These are phyloP conservation scores for Aplidium turbinatum DNA, from an alignment of 23 tunicate genomes.

Conservation along the genomic window DNA sequence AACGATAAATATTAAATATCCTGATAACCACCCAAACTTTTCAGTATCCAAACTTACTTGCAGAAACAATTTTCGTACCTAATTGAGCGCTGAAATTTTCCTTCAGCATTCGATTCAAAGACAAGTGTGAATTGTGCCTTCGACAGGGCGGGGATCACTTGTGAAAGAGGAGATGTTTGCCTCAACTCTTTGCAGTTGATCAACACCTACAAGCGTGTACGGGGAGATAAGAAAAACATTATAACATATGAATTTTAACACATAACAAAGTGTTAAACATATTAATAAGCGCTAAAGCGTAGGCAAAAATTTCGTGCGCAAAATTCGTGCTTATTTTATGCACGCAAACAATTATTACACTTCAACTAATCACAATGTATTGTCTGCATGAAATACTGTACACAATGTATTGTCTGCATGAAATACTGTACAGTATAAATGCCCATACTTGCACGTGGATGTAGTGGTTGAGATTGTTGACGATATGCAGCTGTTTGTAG, in stretches of 20 bases:
- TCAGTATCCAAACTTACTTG: too few species aligned
- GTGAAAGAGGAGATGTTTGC: constrained; percentile 89
- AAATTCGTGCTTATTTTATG: too few species aligned
- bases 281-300: not conserved
- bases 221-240: too few species aligned
- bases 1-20: too few species aligned
- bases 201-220: constrained; percentile 56
- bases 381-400: not conserved
- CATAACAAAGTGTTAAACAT: not conserved
- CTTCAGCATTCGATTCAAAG: constrained; percentile 78
- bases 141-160: constrained; percentile 78
- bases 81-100: constrained; percentile 87
- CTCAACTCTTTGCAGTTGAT: constrained; percentile 88
- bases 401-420: not conserved
- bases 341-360: too few species aligned
- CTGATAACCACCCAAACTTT: too few species aligned
- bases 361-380: too few species aligned
- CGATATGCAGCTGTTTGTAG: constrained; percentile 64
- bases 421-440: not conserved
- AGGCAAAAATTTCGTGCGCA: too few species aligned
- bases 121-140: constrained; percentile 83
- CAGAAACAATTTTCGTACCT: constrained; percentile 40
- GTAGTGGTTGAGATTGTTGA: constrained; percentile 80
- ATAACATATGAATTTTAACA: not conserved
- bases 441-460: constrained; percentile 78